Percentiles rank a stretch among this genome's conserved stretches.
Conservation (phyloP, 2,113 vertebrate species). For the Equus przewalskii region DNA sequence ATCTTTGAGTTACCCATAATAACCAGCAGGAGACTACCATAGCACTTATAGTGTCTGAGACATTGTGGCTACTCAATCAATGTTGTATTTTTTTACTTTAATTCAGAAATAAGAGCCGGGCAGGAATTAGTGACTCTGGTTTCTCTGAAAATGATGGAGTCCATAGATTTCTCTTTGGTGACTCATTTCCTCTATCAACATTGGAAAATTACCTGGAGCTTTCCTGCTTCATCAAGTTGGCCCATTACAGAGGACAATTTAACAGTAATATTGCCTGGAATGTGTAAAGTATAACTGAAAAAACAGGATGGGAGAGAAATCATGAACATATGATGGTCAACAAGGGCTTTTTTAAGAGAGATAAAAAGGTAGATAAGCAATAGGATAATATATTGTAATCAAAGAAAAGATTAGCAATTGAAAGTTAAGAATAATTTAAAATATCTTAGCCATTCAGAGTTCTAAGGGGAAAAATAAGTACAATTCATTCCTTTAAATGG, state of each 20-base stretch:
- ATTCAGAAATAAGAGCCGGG: not conserved
- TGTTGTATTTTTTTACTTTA: not conserved
- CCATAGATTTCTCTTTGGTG: not conserved
- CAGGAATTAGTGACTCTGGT: not conserved
- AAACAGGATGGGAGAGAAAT: not conserved
- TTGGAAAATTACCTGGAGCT: slow-evolving; percentile 33
- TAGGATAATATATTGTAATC: not conserved
- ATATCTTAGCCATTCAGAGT: not conserved
- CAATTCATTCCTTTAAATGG: not conserved
- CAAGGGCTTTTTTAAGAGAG: not conserved
- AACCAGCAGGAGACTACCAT: not conserved
- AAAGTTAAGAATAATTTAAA: slow-evolving; percentile 21
- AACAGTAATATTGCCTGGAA: not conserved
- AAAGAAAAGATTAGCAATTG: not conserved
- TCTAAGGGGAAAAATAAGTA: slow-evolving; percentile 40
- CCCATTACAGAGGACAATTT: not conserved
- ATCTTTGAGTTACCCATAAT: not conserved
- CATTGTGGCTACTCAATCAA: not conserved
- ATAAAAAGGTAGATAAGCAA: not conserved
- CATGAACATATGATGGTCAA: slow-evolving; percentile 12
- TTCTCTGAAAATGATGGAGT: not conserved
- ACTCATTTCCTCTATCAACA: not conserved
- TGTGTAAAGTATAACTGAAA: not conserved
- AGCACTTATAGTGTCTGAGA: not conserved
- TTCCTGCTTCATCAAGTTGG: not conserved